A percentile compares a stretch with the other conserved stretches of the same genome.
Conservation (phyloP, 1,140 invertebrate genomes). For the Drosophila pectinifera region DNA sequence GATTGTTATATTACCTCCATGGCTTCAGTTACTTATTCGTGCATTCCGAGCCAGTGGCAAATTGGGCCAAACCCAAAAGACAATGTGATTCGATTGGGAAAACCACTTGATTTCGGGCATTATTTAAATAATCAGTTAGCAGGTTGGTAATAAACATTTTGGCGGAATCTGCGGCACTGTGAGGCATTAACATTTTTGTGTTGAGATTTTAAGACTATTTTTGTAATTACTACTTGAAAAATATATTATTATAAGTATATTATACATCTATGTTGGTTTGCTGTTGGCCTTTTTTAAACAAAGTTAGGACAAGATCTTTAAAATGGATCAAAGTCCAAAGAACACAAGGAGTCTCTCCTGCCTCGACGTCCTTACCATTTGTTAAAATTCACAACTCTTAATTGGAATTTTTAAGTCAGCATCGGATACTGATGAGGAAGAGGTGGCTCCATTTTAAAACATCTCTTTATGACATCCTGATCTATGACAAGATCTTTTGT, state of each 20-base stretch:
- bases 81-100: slow-evolving; percentile 21
- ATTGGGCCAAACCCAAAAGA: slow-evolving; percentile 29
- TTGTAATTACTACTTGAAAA: too few species aligned
- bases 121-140: slow-evolving; percentile 35
- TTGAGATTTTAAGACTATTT: neutral
- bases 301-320: too few species aligned
- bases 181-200: neutral
- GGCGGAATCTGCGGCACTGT: neutral
- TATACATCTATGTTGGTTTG: too few species aligned
- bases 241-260: too few species aligned
- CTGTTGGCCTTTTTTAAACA: too few species aligned
- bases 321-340: too few species aligned
- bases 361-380: too few species aligned
- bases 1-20: slow-evolving; percentile 33
- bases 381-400: too few species aligned
- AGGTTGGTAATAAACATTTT: slow-evolving; percentile 7
- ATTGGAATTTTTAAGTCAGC: too few species aligned
- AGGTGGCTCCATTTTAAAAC: neutral
- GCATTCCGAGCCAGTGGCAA: slow-evolving; percentile 7
- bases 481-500: neutral
- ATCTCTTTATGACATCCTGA: neutral
- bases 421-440: neutral
- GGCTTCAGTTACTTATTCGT: slow-evolving; percentile 12
- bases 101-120: slow-evolving; percentile 17
- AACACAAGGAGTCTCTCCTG: too few species aligned